phyloP scores from a whole-genome alignment of 2,113 vertebrate genomes.

The Campylorhamphus procurvoides region DNA sequence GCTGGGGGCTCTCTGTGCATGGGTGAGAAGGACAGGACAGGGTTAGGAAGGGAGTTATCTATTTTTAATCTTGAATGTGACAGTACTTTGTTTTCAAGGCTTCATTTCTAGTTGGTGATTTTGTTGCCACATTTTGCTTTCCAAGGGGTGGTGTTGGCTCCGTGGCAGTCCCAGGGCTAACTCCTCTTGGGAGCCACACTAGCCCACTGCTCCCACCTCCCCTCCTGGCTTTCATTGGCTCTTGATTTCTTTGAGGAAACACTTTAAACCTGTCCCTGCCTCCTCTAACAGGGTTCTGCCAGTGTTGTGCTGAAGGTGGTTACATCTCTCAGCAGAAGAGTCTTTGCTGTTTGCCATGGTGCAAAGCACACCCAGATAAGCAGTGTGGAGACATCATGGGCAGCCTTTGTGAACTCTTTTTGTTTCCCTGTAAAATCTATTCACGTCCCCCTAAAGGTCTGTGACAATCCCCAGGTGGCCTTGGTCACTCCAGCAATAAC shows the following conservation, averaged over 20 bases:
- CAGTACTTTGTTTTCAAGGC: neutral
- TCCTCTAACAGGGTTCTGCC: neutral
- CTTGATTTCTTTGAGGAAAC: neutral
- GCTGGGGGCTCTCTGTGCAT: neutral
- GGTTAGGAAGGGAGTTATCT: neutral
- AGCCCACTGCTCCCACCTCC: neutral
- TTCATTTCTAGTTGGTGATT: neutral
- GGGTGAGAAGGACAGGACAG: neutral
- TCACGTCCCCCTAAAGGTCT: neutral
- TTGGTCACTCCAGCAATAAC: neutral
- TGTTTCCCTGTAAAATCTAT: neutral
- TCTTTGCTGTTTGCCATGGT: neutral
- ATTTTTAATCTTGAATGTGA: neutral
- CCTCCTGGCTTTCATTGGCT: neutral
- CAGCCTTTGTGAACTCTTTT: fast-evolving
- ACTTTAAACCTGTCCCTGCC: neutral
- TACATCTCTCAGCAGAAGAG: neutral
- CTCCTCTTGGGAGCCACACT: neutral
- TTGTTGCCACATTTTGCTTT: neutral
- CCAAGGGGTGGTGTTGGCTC: neutral
- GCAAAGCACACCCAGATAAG: neutral
- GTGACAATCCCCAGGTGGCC: neutral
- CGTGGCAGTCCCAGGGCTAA: neutral
- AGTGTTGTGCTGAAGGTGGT: neutral
- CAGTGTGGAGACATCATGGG: neutral